Evolutionary conservation across 2,113 vertebrate species (phyloP), one percentile per base, ranked within the genome.

Genomic region (Lonchura striata): DNA sequence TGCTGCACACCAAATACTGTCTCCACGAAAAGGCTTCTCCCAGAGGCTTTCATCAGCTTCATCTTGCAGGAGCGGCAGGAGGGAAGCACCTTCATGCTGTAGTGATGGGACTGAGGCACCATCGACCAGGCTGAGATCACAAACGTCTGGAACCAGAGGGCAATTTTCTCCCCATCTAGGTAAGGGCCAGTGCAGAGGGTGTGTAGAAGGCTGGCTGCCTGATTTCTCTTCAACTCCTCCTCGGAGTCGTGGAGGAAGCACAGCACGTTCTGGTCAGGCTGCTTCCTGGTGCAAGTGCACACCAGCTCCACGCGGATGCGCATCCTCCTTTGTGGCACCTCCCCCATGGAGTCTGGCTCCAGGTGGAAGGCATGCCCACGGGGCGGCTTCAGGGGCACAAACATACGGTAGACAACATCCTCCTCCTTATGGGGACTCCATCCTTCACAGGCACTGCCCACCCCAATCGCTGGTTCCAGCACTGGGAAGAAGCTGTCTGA

Each of bases 151-250:
- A 89, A 89, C 86, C 86, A 89, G 39, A 75, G 28, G 39, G 86
- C 53, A 75, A 75, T 61, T 53, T 89, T 89, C n/a, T 89, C n/a
- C 13, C 27, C 70, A 7, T 89, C 86, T 7, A 82, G 70, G 61
- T 82, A 89, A 66, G 70, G 46, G 17, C 86, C 78, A 18, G 86
- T 89, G 53, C 86, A 89, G 39, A 89, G 53, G 4, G 78, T 82
- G 24, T 82, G 20, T 13, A 89, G 61, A 6, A 68, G 46, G 39
- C n/a, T 75, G 46, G 39, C 4, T 11, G 8, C 25, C 39, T 54
- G 61, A 15, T 54, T 54, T 41, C 14, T 53, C 21, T 7, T 61
- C 47, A 82, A 47, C n/a, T 82, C 21, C 24, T 75, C 16, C 54
- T 31, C 17, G 13, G 70, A 18, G 24, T 27, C 30, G 54, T 89